Evolutionary conservation across 2,113 vertebrate species (phyloP).

Genomic region (Sminthopsis crassicaudata): DNA sequence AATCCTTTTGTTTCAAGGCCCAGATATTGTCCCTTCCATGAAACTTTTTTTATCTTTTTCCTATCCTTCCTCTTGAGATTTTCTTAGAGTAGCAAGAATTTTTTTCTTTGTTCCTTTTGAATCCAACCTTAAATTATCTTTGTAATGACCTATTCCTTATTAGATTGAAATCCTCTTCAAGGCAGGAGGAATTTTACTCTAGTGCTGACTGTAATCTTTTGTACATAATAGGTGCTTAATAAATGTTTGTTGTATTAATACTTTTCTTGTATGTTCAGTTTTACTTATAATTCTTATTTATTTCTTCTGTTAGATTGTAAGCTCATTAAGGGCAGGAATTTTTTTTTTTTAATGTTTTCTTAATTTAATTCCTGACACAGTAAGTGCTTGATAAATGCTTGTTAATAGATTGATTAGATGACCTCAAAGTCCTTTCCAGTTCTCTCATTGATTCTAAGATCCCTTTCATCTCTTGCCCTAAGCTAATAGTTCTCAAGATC

Average conservation of each 20-base stretch:
- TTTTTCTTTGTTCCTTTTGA: neutral
- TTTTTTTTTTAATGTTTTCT: neutral
- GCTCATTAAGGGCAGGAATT: neutral
- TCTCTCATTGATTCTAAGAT: neutral
- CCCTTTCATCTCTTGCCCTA: neutral
- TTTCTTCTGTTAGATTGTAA: neutral
- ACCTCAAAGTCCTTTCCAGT: neutral
- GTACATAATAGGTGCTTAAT: neutral
- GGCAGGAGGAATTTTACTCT: neutral
- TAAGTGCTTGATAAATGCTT: neutral
- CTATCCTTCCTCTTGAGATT: neutral
- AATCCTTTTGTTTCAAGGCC: neutral
- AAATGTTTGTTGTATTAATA: neutral
- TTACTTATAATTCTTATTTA: neutral
- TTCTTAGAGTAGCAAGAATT: neutral
- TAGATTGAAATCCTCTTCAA: neutral
- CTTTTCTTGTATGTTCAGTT: neutral
- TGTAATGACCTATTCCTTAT: neutral
- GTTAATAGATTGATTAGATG: neutral
- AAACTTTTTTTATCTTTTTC: neutral
- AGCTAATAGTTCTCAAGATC: too few species aligned
- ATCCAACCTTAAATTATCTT: neutral
- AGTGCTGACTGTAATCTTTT: neutral
- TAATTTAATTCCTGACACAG: neutral
- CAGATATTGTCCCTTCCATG: neutral